Evolutionary conservation across 64 coral and sea anemone genomes (phyloP).

Genomic region (Orbicella faveolata): DNA sequence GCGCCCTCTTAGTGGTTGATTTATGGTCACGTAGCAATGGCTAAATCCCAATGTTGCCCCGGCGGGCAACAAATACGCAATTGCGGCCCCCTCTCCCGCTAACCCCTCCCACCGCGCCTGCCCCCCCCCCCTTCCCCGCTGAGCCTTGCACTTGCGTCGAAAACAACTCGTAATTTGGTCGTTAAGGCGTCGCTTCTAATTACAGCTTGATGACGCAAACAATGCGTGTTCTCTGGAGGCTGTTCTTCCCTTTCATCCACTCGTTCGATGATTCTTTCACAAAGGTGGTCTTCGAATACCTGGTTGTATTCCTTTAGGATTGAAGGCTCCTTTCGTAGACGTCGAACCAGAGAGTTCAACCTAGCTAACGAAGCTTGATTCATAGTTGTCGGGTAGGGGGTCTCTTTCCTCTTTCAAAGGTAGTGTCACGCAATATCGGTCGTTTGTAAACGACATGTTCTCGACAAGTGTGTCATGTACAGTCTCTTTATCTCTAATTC

Average conservation of each 20-base stretch:
- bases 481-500: conserved; percentile 52
- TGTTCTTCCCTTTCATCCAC: conserved; percentile 53
- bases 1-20: too few relatives aligned
- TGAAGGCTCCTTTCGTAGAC: conserved; percentile 24
- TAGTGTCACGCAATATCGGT: conserved; percentile 27
- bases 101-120: too few relatives aligned
- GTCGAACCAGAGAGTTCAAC: conserved; percentile 8
- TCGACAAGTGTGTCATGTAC: conserved; percentile 44
- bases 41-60: too few relatives aligned
- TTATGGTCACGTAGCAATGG: too few relatives aligned
- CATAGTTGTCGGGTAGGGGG: conserved; percentile 23
- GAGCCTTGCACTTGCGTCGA: conserved; percentile 18
- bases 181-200: conserved; percentile 51
- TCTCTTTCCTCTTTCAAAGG: conserved; percentile 49
- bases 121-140: too few relatives aligned
- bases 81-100: too few relatives aligned
- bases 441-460: conserved; percentile 23
- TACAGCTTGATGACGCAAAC: conserved; percentile 58
- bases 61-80: too few relatives aligned
- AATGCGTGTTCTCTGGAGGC: conserved; percentile 28
- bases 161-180: conserved; percentile 56
- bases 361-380: background rate
- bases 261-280: conserved; percentile 44
- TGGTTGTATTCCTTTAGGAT: conserved; percentile 47
- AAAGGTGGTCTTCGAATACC: conserved; percentile 34